Evolutionary conservation across 1,140 invertebrate genomes (phyloP).

Genomic region (Cydia amplana): DNA sequence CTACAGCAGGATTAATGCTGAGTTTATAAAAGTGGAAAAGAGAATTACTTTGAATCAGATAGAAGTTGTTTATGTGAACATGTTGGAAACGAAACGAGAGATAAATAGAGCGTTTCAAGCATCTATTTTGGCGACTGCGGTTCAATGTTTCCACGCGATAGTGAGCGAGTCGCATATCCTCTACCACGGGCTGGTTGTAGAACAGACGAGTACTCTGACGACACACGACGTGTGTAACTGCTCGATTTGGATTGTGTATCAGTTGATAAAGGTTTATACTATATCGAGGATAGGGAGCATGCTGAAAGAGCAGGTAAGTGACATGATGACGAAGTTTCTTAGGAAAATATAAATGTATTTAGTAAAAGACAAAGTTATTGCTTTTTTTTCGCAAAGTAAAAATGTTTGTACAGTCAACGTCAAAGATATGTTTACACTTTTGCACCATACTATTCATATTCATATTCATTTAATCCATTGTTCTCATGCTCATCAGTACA

Average conservation of each 20-base stretch:
- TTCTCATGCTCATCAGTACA: too few species aligned
- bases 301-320: slow-evolving; percentile 55
- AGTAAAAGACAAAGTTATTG: too few species aligned
- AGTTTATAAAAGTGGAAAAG: neutral
- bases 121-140: slow-evolving; percentile 50
- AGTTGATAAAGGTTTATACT: slow-evolving; percentile 60
- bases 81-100: slow-evolving; percentile 54
- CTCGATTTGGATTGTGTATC: slow-evolving; percentile 62
- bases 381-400: too few species aligned
- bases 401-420: too few species aligned
- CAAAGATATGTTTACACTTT: too few species aligned
- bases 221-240: slow-evolving; percentile 56
- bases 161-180: slow-evolving; percentile 62
- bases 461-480: too few species aligned
- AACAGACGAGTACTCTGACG: slow-evolving; percentile 38
- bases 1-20: neutral
- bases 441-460: too few species aligned
- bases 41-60: slow-evolving; percentile 45
- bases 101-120: slow-evolving; percentile 59
- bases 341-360: too few species aligned
- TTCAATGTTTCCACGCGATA: slow-evolving; percentile 64
- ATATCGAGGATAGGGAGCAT: slow-evolving; percentile 53
- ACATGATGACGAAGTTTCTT: neutral
- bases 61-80: slow-evolving; percentile 54
- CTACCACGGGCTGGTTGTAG: slow-evolving; percentile 52